A percentile compares a stretch with the other conserved stretches of the same genome.
phyloP scores from a whole-genome alignment of 2,888 invertebrate species.

The Diarsia mendica region DNA sequence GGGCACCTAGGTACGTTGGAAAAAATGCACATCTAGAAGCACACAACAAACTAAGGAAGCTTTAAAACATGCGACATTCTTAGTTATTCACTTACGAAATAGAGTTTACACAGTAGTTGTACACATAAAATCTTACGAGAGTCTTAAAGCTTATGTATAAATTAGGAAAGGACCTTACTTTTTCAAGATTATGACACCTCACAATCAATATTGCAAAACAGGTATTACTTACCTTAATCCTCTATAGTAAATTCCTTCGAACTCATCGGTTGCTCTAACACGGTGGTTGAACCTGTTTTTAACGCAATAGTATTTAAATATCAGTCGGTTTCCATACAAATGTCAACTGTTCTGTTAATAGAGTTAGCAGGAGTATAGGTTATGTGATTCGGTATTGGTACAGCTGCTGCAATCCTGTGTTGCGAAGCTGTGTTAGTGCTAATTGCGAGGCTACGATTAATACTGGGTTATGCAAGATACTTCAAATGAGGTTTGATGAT shows the following conservation, averaged over 20 bases:
- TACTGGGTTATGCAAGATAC: background rate
- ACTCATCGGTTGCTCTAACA: constrained; percentile 53
- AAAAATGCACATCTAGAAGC: too few species aligned
- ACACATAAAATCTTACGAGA: background rate
- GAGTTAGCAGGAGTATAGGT: constrained; percentile 47
- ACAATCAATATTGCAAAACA: constrained; percentile 41
- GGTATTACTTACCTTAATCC: constrained; percentile 52
- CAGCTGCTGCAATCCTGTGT: constrained; percentile 16
- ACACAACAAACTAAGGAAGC: too few species aligned
- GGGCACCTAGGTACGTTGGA: too few species aligned
- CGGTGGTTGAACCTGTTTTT: constrained; percentile 59
- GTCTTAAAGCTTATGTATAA: background rate
- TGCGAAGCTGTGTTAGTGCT: constrained; percentile 12
- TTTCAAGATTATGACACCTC: constrained; percentile 30
- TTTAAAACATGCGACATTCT: too few species aligned
- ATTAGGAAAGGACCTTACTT: constrained; percentile 24
- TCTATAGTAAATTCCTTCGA: constrained; percentile 45
- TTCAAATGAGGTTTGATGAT: background rate
- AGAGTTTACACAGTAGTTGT: background rate
- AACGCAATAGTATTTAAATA: constrained; percentile 65
- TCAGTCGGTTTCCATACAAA: constrained; percentile 59
- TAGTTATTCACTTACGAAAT: too few species aligned
- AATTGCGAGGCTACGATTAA: constrained; percentile 26
- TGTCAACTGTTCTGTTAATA: constrained; percentile 56
- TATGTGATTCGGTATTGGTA: constrained; percentile 22